A percentile compares a stretch with the other conserved stretches of the same genome.
These are phyloP conservation scores for Alviniconcha marisindica DNA, from an alignment of 1,140 invertebrate genomes.

Conservation along the genomic window DNA sequence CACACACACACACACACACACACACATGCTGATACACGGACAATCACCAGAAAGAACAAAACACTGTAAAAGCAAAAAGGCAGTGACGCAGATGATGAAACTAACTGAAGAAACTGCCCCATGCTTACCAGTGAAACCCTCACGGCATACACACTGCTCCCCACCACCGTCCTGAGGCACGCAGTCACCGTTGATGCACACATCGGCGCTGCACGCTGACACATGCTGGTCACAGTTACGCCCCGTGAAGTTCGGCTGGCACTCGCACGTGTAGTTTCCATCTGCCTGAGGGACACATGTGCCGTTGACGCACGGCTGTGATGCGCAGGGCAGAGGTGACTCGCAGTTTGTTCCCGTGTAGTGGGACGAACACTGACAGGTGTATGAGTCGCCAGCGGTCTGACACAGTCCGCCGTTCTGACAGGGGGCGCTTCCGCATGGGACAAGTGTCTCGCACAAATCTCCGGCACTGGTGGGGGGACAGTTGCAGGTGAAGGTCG, in stretches of 20 bases:
- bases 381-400: constrained; percentile 78
- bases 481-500: constrained; percentile 54
- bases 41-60: no score
- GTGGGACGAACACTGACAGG: constrained; percentile 51
- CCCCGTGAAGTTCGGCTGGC: constrained; percentile 59
- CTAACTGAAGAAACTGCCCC: neutral
- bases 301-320: constrained; percentile 87
- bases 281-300: constrained; percentile 89
- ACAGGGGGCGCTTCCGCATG: constrained; percentile 81
- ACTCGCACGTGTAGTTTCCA: constrained; percentile 54
- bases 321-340: constrained; percentile 63
- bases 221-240: constrained; percentile 68
- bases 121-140: constrained; percentile 78
- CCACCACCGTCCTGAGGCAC: constrained; percentile 20
- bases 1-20: no score
- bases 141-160: constrained; percentile 70
- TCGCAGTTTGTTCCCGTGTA: constrained; percentile 59
- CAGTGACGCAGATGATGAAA: no score
- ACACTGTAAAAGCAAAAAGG: no score
- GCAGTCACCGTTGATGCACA: constrained; percentile 80
- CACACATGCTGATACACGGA: no score
- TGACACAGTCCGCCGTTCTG: constrained; percentile 92
- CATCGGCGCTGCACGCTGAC: constrained; percentile 78
- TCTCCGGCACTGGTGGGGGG: constrained; percentile 50
- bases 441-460: constrained; percentile 53